Evolutionary conservation across 2,113 vertebrate species (phyloP).

Genomic region (Arvicanthis niloticus): DNA sequence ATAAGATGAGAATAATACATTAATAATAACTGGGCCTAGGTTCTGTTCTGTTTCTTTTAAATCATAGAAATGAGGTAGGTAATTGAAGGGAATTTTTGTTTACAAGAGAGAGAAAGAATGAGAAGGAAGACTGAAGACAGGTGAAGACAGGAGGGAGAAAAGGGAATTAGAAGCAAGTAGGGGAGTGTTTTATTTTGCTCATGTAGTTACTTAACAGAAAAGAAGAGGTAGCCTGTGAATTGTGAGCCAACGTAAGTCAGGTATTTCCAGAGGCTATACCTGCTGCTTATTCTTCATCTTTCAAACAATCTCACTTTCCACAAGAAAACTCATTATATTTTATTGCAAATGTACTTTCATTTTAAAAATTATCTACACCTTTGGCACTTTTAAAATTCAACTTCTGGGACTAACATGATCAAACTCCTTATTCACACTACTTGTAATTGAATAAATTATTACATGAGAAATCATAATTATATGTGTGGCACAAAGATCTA

Average conservation of each 20-base stretch:
- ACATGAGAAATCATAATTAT: neutral
- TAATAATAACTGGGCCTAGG: neutral
- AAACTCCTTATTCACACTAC: neutral
- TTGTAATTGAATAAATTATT: slow-evolving; percentile 21
- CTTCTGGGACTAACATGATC: slow-evolving; percentile 1
- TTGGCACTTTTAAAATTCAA: slow-evolving; percentile 43
- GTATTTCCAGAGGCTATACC: neutral
- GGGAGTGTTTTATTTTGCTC: neutral
- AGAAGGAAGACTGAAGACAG: neutral
- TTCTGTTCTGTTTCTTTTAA: neutral
- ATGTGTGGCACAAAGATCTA: slow-evolving; percentile 1
- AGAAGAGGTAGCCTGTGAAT: neutral
- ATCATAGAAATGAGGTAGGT: neutral
- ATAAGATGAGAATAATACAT: neutral
- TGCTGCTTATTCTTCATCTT: slow-evolving; percentile 24
- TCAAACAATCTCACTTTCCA: neutral
- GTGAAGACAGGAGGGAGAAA: neutral
- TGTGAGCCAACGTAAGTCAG: neutral
- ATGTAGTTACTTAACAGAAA: neutral
- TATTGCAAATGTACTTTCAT: neutral
- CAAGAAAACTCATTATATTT: slow-evolving; percentile 33
- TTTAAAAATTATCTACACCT: neutral
- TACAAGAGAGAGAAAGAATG: neutral
- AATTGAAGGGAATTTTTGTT: neutral
- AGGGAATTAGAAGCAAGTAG: neutral